These are phyloP conservation scores for Homalodisca vitripennis DNA, from an alignment of 1,140 invertebrate species.

Conservation along the genomic window DNA sequence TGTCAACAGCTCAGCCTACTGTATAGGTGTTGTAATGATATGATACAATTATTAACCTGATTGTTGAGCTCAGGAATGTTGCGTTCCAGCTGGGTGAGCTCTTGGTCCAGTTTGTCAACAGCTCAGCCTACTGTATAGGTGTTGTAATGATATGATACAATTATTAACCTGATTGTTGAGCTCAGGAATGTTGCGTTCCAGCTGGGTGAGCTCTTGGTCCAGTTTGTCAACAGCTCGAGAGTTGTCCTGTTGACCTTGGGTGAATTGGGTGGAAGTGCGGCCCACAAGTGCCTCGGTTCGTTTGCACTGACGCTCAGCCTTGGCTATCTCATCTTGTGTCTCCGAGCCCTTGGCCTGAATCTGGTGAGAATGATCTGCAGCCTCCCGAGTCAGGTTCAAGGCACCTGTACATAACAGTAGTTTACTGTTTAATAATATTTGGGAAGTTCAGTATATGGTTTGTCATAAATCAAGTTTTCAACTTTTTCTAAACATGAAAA, in stretches of 20 bases:
- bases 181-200: conserved; percentile 74
- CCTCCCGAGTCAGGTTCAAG: conserved; percentile 83
- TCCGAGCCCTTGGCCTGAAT: conserved; percentile 59
- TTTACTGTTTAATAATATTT: too few species aligned
- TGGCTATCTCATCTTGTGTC: conserved; percentile 54
- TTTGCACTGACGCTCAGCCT: conserved; percentile 80
- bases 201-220: conserved; percentile 60
- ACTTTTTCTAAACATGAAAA: too few species aligned
- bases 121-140: too few species aligned
- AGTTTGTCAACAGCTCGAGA: conserved; percentile 65
- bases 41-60: conserved; percentile 47
- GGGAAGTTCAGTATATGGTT: too few species aligned
- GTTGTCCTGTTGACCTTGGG: conserved; percentile 67
- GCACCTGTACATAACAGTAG: conserved; percentile 59
- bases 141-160: too few species aligned
- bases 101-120: conserved; percentile 61
- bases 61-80: conserved; percentile 84
- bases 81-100: conserved; percentile 64
- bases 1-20: conserved; percentile 61
- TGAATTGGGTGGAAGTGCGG: conserved; percentile 65
- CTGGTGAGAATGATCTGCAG: conserved; percentile 63
- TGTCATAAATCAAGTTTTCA: too few species aligned
- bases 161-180: conserved; percentile 68
- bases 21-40: too few species aligned
- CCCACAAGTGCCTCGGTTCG: conserved; percentile 78